These are phyloP conservation scores for Drosophila atripex DNA, from an alignment of 2,888 invertebrate genomes.

Conservation along the genomic window DNA sequence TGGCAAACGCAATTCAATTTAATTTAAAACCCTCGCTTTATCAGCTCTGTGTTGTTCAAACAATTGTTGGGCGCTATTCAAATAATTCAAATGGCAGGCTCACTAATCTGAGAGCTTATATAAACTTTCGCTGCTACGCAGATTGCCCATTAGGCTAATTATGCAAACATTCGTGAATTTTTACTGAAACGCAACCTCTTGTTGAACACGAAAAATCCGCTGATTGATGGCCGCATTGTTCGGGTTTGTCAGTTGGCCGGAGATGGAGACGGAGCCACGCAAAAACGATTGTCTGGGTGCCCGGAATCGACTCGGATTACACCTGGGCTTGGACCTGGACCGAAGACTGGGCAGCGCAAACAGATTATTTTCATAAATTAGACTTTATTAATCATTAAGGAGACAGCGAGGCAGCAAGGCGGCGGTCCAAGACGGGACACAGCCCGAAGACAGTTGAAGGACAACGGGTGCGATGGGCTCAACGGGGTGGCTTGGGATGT, in stretches of 20 bases:
- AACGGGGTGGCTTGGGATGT: slow-evolving; percentile 55
- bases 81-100: slow-evolving; percentile 3
- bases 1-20: neutral
- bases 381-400: slow-evolving; percentile 82
- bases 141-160: slow-evolving; percentile 65
- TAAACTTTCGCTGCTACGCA: slow-evolving; percentile 37
- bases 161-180: slow-evolving; percentile 53
- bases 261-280: slow-evolving; percentile 41
- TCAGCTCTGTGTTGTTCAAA: neutral
- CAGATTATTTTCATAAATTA: slow-evolving; percentile 82
- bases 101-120: slow-evolving; percentile 1
- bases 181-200: slow-evolving; percentile 52
- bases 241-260: slow-evolving; percentile 68
- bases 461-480: slow-evolving; percentile 67
- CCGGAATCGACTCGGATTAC: slow-evolving; percentile 64
- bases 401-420: slow-evolving; percentile 60
- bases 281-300: slow-evolving; percentile 47
- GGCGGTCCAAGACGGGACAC: slow-evolving; percentile 44
- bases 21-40: neutral
- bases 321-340: slow-evolving; percentile 55
- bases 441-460: slow-evolving; percentile 58
- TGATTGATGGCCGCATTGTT: slow-evolving; percentile 83
- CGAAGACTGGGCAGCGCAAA: slow-evolving; percentile 55
- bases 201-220: slow-evolving; percentile 44
- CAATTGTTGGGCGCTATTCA: neutral